Conservation (phyloP, 1,140 invertebrate species). For the Drosophila ficusphila region DNA sequence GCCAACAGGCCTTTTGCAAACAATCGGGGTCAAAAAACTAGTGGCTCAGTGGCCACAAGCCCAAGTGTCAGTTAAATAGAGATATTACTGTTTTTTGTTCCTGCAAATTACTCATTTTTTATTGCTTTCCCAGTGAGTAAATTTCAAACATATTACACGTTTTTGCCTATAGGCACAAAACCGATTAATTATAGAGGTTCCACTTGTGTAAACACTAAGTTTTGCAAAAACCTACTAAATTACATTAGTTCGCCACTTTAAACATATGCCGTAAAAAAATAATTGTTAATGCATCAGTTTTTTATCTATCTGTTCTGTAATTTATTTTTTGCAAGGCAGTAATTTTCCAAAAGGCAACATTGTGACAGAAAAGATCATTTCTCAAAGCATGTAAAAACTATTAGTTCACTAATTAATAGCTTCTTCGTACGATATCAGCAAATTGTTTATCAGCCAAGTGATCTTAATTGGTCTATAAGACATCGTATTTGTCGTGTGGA, state of each 20-base stretch:
- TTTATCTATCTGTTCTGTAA: neutral
- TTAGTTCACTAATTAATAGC: constrained; percentile 14
- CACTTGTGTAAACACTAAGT: neutral
- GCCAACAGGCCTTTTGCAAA: neutral
- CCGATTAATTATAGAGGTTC: neutral
- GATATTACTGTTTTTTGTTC: neutral
- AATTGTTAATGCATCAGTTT: too few species aligned
- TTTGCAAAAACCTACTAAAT: neutral
- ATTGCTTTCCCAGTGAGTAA: neutral
- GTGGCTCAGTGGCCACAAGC: neutral
- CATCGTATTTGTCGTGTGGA: neutral
- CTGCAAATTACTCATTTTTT: neutral
- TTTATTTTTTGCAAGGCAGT: constrained; percentile 5
- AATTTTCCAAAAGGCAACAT: constrained; percentile 5
- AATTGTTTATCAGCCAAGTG: neutral
- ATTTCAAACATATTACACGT: neutral
- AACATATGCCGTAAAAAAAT: neutral
- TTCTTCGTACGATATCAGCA: neutral
- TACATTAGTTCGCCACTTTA: neutral
- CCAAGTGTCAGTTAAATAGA: neutral
- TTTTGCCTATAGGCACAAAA: neutral
- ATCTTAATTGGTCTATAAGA: neutral
- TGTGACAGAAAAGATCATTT: constrained; percentile 23
- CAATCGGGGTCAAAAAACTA: neutral
- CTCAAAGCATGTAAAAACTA: constrained; percentile 3